These are phyloP conservation scores for Iphiclides podalirius DNA, from an alignment of 2,888 invertebrate genomes.

Conservation along the genomic window DNA sequence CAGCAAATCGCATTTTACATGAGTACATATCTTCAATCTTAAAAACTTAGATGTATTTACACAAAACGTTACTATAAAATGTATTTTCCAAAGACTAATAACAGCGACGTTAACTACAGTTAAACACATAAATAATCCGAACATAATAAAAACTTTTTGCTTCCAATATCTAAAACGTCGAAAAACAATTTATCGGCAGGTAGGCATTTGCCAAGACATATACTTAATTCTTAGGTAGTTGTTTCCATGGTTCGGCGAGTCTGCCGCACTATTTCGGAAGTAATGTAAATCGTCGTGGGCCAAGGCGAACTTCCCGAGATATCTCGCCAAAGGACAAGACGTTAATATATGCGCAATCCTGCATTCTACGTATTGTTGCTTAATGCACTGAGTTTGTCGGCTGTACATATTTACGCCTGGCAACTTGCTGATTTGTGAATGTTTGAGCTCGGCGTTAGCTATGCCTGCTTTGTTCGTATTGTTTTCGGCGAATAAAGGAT, in stretches of 20 bases:
- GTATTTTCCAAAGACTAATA: background rate
- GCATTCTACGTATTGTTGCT: constrained; percentile 71
- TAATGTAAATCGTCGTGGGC: constrained; percentile 72
- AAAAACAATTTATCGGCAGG: constrained; percentile 28
- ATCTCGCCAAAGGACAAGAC: constrained; percentile 76
- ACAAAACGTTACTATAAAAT: background rate
- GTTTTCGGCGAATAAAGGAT: background rate
- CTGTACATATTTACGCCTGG: constrained; percentile 60
- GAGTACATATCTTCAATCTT: background rate
- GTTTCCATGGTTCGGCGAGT: constrained; percentile 51
- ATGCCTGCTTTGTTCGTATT: constrained; percentile 24
- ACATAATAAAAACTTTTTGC: background rate
- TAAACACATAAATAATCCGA: background rate
- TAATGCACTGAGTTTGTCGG: constrained; percentile 66
- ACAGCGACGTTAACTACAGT: background rate
- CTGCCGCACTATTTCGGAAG: constrained; percentile 67
- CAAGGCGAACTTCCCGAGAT: constrained; percentile 68
- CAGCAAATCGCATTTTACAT: too few relatives aligned
- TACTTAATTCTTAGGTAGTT: constrained; percentile 28
- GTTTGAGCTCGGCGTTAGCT: constrained; percentile 35
- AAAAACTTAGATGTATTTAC: background rate
- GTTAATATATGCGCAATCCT: constrained; percentile 76
- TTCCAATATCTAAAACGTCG: background rate
- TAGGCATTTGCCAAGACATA: constrained; percentile 30
- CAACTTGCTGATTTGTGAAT: constrained; percentile 46